Conservation (phyloP, 2,888 invertebrate genomes). For the Calameuta pallipes region DNA sequence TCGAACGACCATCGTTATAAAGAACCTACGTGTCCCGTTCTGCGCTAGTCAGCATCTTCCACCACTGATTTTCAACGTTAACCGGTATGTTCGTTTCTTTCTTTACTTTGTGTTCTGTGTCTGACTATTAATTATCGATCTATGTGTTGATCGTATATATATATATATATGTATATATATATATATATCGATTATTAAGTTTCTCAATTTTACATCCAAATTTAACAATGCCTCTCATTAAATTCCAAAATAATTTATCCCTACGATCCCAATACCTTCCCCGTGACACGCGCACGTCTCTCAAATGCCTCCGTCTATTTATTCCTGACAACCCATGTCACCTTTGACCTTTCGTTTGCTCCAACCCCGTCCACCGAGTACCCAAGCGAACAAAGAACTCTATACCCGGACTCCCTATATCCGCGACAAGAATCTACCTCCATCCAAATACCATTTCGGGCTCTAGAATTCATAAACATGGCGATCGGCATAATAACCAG, state of each 20-base stretch:
- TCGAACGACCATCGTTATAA: neutral
- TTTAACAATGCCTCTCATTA: neutral
- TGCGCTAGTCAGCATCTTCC: constrained; percentile 59
- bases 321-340: neutral
- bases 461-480: neutral
- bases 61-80: constrained; percentile 66
- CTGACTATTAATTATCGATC: constrained; percentile 4
- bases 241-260: neutral
- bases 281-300: neutral
- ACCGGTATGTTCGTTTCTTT: constrained; percentile 65
- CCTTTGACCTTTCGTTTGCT: neutral
- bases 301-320: neutral
- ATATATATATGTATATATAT: neutral
- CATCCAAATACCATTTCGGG: neutral
- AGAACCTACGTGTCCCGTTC: constrained; percentile 29
- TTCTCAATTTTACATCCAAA: neutral
- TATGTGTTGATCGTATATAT: neutral
- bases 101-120: constrained; percentile 61
- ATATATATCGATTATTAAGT: neutral
- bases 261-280: neutral
- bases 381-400: neutral
- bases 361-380: neutral
- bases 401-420: neutral
- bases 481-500: no score
- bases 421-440: neutral